Percentiles rank a stretch among this genome's conserved stretches.
phyloP scores from a whole-genome alignment of 2,888 invertebrate genomes.

The Pseudococcus viburni region DNA sequence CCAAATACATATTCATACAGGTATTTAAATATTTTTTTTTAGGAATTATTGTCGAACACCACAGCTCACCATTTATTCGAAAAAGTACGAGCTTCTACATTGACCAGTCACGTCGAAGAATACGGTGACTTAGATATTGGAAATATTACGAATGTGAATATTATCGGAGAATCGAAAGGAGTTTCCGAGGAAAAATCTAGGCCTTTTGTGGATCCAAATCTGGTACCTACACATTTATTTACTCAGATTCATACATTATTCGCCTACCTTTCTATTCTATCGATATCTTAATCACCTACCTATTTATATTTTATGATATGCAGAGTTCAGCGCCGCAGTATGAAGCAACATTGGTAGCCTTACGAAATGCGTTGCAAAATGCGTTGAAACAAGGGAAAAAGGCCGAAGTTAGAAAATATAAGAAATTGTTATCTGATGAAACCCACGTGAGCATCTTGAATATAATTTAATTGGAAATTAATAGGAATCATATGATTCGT shows the following conservation, averaged over 20 bases:
- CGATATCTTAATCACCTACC: no score
- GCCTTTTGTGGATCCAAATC: not conserved
- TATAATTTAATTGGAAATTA: not conserved
- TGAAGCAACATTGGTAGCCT: not conserved
- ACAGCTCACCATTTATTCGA: slow-evolving; percentile 70
- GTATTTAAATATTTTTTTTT: not conserved
- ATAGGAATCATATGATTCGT: not conserved
- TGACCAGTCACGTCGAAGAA: slow-evolving; percentile 75
- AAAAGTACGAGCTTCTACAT: slow-evolving; percentile 74
- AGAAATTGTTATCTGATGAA: not conserved
- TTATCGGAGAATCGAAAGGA: slow-evolving; percentile 69
- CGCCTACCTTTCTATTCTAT: no score
- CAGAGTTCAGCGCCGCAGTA: not conserved
- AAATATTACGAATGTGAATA: slow-evolving; percentile 69
- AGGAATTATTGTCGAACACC: slow-evolving; percentile 22
- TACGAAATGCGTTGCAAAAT: not conserved
- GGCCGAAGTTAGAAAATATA: not conserved
- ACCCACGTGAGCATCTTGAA: not conserved
- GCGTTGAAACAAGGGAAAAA: not conserved
- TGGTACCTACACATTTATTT: not conserved
- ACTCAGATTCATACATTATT: no score
- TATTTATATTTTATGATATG: not conserved
- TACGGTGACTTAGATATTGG: slow-evolving; percentile 73
- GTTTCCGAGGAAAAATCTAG: not conserved
- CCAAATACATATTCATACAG: no score